Evolutionary conservation across 2,113 vertebrate species (phyloP).

Genomic region (Antennarius striatus): DNA sequence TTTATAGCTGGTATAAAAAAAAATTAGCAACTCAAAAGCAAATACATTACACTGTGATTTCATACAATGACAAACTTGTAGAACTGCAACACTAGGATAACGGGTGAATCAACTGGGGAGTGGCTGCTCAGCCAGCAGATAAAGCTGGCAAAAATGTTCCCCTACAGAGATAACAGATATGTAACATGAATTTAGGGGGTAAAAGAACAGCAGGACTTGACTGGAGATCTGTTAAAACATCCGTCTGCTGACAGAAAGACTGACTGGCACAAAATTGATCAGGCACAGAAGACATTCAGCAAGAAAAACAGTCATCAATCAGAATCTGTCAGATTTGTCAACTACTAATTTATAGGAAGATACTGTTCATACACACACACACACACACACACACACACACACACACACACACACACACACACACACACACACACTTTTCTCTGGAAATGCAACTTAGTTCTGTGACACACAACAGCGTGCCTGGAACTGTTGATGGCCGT

Average conservation of each 20-base stretch:
- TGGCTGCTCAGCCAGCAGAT: background rate
- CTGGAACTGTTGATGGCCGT: constrained; percentile 61
- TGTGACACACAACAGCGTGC: constrained; percentile 63
- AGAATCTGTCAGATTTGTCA: constrained; percentile 31
- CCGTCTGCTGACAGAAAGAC: background rate
- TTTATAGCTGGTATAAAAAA: too few relatives aligned
- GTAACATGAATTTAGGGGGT: background rate
- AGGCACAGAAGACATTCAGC: background rate
- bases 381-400: background rate
- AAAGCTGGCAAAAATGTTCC: background rate
- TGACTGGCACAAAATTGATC: background rate
- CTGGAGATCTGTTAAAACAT: background rate
- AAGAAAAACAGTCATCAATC: constrained; percentile 6
- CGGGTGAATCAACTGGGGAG: constrained; percentile 17
- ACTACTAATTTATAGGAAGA: constrained; percentile 53
- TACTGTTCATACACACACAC: constrained; percentile 42
- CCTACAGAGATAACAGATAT: background rate
- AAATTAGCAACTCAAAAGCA: background rate
- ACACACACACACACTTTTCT: constrained; percentile 5
- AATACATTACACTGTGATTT: too few relatives aligned
- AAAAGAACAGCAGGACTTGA: constrained; percentile 6
- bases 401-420: constrained; percentile 37
- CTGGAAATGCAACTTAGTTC: constrained; percentile 42
- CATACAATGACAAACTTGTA: too few relatives aligned
- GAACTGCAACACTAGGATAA: background rate